Percentiles rank a stretch among this genome's conserved stretches.
Conservation (phyloP, 1,140 invertebrate genomes). For the Drosophila murphyi region DNA sequence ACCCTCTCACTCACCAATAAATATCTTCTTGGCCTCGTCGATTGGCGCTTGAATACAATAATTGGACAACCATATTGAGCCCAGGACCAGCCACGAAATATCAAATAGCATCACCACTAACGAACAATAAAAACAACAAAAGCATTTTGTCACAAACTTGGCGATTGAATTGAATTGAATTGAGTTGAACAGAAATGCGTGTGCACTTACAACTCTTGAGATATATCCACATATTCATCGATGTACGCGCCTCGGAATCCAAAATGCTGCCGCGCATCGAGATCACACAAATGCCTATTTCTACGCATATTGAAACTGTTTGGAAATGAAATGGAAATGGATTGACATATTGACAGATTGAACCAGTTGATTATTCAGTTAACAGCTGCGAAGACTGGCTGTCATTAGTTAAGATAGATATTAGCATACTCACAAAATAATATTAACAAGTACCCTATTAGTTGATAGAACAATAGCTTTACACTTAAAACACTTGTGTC, state of each 20-base stretch:
- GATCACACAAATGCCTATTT: slow-evolving; percentile 90
- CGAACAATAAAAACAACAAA: neutral
- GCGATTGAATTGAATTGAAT: neutral
- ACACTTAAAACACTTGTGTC: slow-evolving; percentile 87
- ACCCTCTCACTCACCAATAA: slow-evolving; percentile 88
- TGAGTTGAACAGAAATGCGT: neutral
- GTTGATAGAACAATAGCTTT: slow-evolving; percentile 88
- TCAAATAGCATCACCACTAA: slow-evolving; percentile 91
- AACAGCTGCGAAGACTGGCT: neutral
- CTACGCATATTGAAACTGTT: slow-evolving; percentile 88
- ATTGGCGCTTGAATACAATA: slow-evolving; percentile 90
- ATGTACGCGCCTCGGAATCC: slow-evolving; percentile 89
- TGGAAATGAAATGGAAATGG: neutral
- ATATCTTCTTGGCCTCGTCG: slow-evolving; percentile 89
- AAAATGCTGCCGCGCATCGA: slow-evolving; percentile 94
- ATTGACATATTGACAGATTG: too few relatives aligned
- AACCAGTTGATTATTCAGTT: neutral
- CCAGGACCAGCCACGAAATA: slow-evolving; percentile 90
- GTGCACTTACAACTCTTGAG: slow-evolving; percentile 89
- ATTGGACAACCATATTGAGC: slow-evolving; percentile 90
- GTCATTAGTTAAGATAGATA: neutral
- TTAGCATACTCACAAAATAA: slow-evolving; percentile 84
- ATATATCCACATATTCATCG: slow-evolving; percentile 94
- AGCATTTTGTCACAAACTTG: neutral
- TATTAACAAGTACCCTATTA: slow-evolving; percentile 90